Evolutionary conservation across 2,797 vertebrate species (phyloP).

Genomic region (Lophius americanus): DNA sequence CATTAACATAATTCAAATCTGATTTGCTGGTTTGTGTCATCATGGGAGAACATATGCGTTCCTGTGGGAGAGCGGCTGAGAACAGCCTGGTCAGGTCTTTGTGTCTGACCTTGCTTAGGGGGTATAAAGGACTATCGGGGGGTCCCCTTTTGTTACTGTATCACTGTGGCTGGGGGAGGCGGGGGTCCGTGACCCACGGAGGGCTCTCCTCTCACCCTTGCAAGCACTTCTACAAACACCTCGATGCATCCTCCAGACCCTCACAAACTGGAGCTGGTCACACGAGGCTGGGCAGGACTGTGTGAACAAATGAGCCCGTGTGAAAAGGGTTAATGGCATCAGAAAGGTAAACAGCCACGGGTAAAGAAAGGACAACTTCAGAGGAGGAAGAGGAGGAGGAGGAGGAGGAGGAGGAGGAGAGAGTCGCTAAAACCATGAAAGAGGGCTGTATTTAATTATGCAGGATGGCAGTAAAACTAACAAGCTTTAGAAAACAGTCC

Average conservation of each 20-base stretch:
- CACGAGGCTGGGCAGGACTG: conserved; percentile 72
- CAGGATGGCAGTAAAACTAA: conserved; percentile 64
- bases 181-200: conserved; percentile 65
- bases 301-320: conserved; percentile 63
- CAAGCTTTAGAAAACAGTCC: conserved; percentile 71
- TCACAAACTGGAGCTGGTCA: conserved; percentile 64
- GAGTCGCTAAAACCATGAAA: conserved; percentile 63
- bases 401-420: conserved; percentile 52
- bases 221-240: conserved; percentile 83
- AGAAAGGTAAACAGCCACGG: conserved; percentile 69
- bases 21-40: conserved; percentile 5
- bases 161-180: conserved; percentile 52
- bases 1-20: background rate
- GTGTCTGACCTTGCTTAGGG: conserved; percentile 70
- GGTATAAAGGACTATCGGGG: conserved; percentile 59
- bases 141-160: conserved; percentile 80
- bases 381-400: conserved; percentile 61
- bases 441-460: conserved; percentile 73
- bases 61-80: conserved; percentile 56
- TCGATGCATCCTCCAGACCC: conserved; percentile 50
- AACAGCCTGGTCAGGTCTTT: conserved; percentile 71
- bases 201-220: conserved; percentile 72
- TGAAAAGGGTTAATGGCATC: conserved; percentile 74
- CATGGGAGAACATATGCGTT: conserved; percentile 27
- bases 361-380: conserved; percentile 60